Conservation (phyloP, 2,888 invertebrate species). For the Lepidochitona cinerea region DNA sequence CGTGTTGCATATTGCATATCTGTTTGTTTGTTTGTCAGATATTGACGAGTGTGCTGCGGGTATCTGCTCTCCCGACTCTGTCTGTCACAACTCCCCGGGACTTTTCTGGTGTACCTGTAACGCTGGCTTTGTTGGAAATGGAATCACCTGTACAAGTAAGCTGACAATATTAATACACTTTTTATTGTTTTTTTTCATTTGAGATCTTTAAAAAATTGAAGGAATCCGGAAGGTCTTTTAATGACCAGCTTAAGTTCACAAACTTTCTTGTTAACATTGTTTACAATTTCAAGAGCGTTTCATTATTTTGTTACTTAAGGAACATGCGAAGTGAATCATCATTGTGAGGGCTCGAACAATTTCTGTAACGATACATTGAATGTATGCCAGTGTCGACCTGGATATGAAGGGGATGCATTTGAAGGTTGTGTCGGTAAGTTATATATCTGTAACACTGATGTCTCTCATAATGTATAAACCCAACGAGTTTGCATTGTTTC, state of each 20-base stretch:
- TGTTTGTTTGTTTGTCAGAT: slow-evolving; percentile 28
- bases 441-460: too few species aligned
- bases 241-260: too few species aligned
- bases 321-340: not conserved
- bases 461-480: too few species aligned
- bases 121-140: slow-evolving; percentile 35
- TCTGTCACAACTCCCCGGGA: slow-evolving; percentile 40
- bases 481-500: too few species aligned
- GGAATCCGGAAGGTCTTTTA: too few species aligned
- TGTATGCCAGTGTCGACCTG: not conserved
- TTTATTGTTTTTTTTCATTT: too few species aligned
- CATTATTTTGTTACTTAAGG: not conserved
- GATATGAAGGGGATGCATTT: not conserved
- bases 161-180: not conserved
- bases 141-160: slow-evolving; percentile 36
- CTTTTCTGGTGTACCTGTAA: slow-evolving; percentile 39
- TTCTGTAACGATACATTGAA: not conserved
- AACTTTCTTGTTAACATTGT: too few species aligned
- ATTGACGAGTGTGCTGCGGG: slow-evolving; percentile 36
- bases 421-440: not conserved
- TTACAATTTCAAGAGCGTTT: too few species aligned
- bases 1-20: too few species aligned
- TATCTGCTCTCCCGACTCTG: slow-evolving; percentile 34
- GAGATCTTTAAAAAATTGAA: too few species aligned
- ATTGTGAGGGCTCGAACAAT: not conserved